Base-by-base conservation (phyloP, 2,113 vertebrate genomes). In the Oostethus manadensis region DNA sequence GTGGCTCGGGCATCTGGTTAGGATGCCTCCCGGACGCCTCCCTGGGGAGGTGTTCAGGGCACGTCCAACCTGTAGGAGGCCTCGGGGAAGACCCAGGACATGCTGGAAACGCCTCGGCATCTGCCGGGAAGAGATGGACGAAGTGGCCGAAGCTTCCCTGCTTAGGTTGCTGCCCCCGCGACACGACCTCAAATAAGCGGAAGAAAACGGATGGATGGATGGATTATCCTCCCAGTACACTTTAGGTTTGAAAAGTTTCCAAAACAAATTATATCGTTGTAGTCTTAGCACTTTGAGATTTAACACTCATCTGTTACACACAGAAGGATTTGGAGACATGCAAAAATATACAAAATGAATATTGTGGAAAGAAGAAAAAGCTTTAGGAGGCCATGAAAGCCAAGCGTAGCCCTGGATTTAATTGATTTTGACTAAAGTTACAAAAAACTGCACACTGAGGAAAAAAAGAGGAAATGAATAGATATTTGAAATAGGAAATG, bases 361-460 rank as follows among this genome's bases (percentile, higher is more conserved):
- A 50, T 15, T 8, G 21, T 1, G 1, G 33, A 67, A 67, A 76
- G 74, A 76, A 85, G 84, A 79, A 81, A 71, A 63, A 70, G 79
- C 68, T 85, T 85, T 79, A 82, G 78, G 72, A 60, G 40, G 8
- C 65, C 71, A 71, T 82, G 76, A 84, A 85, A 82, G 79, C 77
- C 61, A 80, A 75, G 73, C 14, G 49, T 74, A 73, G 81, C 61
- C 81, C 77, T 38, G 71, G 62, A 85, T 74, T 77, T 42, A 84
- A 87, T 84, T 64, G 79, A 87, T 85, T 87, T 84, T 60, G 78
- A 73, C 70, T 76, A 62, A 47, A 55, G 74, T 74, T 63, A n/a
- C n/a, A n/a, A n/a, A n/a, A n/a, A n/a, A n/a, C 71, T 85, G 65
- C 79, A 83, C 77, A 73, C 66, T 77, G 84, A 78, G 84, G 60